Conservation (phyloP, 1,140 invertebrate species). For the Tetraneura akinire region DNA sequence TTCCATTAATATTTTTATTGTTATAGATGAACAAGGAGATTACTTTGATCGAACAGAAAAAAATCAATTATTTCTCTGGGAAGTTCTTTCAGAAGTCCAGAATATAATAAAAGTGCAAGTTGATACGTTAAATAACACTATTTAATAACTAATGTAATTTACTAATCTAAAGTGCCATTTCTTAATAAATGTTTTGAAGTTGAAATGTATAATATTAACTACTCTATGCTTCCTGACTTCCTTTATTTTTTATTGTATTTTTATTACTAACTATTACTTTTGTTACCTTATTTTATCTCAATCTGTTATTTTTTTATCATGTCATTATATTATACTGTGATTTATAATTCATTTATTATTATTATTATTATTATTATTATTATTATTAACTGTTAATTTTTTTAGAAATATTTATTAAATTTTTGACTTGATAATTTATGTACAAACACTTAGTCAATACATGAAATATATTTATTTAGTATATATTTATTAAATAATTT, state of each 20-base stretch:
- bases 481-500: neutral
- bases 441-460: conserved; percentile 7
- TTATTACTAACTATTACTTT: conserved; percentile 30
- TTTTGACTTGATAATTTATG: conserved; percentile 1
- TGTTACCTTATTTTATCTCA: conserved; percentile 40
- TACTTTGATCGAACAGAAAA: conserved; percentile 38
- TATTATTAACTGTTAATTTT: conserved; percentile 24
- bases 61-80: conserved; percentile 41
- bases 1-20: neutral
- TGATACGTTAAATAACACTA: conserved; percentile 21
- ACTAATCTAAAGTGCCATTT: conserved; percentile 35
- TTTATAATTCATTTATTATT: conserved; percentile 39
- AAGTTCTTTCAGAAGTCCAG: conserved; percentile 29
- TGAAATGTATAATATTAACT: neutral
- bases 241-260: neutral
- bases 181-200: neutral
- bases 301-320: neutral
- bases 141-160: neutral
- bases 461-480: neutral
- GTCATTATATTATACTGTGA: conserved; percentile 41
- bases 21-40: conserved; percentile 48
- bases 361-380: too few relatives aligned
- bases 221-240: neutral
- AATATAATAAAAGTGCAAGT: conserved; percentile 1
- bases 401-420: conserved; percentile 10